Base-by-base conservation (phyloP, 2,113 vertebrate genomes). In the Malurus alboscapulatus region DNA sequence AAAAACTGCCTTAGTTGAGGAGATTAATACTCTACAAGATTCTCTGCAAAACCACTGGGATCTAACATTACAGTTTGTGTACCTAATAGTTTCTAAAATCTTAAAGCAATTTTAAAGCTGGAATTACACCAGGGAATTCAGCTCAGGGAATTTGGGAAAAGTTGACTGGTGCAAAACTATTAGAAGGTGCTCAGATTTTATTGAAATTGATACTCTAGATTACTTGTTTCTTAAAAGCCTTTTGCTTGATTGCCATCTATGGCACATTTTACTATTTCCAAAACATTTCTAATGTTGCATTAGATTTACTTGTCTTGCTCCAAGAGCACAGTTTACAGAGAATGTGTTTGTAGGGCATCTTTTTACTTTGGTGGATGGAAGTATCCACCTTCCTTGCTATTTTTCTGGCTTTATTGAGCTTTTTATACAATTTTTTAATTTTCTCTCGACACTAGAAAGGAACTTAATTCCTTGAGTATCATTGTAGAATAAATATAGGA, bases 141-240 rank as follows among this genome's bases (percentile, higher is more conserved):
- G 68, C 95, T 97, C 94, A 97, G 96, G 96, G 88, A 97, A 91
- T 87, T 57, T 62, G 72, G 55, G 36, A 51, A 82, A 84, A 63
- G 27, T 24, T 91, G 51, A 73, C 65, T 93, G 34, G 83, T 88
- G 22, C 74, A 73, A 68, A 87, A 86, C 87, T 61, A 27, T 45
- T 69, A 27, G 16, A 53, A 80, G 36, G 84, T 87, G 67, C 91
- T 93, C 29, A 66, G 24, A 76, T 85, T 58, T 88, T 66, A 58
- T 2, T 53, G 22, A 53, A 87, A 79, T 14, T 11, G 8, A 12
- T 71, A 59, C 2, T 82, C 30, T 21, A 72, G 40, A 22, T 57
- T 47, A 40, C 34, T 48, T 88, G 54, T 72, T 62, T 10, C 25
- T 51, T 68, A 12, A 17, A 91, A 45, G 9, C 3, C 30, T 84